phyloP scores from a whole-genome alignment of 2,888 invertebrate genomes.

The Druceiella hillmani region DNA sequence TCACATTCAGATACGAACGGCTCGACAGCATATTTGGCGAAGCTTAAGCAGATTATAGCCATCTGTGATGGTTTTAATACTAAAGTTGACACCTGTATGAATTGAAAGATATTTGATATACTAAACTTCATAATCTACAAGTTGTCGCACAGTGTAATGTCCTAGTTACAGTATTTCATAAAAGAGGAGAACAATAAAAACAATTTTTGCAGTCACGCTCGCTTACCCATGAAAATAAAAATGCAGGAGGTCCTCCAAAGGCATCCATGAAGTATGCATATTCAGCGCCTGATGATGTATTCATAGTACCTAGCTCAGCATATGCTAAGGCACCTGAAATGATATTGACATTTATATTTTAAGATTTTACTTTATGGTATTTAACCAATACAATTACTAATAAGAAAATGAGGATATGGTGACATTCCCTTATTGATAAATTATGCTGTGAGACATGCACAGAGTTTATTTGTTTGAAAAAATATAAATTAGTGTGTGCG shows the following conservation, averaged over 20 bases:
- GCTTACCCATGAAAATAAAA: slow-evolving; percentile 85
- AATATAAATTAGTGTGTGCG: too few species aligned
- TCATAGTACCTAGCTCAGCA: slow-evolving; percentile 93
- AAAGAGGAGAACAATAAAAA: slow-evolving; percentile 15
- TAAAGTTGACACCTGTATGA: slow-evolving; percentile 83
- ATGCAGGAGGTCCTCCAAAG: slow-evolving; percentile 87
- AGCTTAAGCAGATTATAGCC: slow-evolving; percentile 90
- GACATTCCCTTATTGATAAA: too few species aligned
- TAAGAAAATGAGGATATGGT: too few species aligned
- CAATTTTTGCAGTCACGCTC: slow-evolving; percentile 14
- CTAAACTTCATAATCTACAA: not conserved
- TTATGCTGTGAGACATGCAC: too few species aligned
- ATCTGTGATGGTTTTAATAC: slow-evolving; percentile 91
- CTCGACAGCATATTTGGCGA: slow-evolving; percentile 90
- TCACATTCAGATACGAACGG: slow-evolving; percentile 84
- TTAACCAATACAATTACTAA: too few species aligned
- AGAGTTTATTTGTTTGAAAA: too few species aligned
- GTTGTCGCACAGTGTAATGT: too few species aligned
- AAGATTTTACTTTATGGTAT: too few species aligned
- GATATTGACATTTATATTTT: slow-evolving; percentile 3
- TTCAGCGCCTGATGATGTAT: slow-evolving; percentile 91
- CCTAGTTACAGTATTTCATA: too few species aligned
- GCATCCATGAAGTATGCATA: slow-evolving; percentile 96
- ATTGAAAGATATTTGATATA: not conserved
- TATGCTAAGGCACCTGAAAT: slow-evolving; percentile 82